Percentiles rank a stretch among this genome's conserved stretches.
Evolutionary conservation across 1,140 invertebrate species (phyloP).

Genomic region (Vollenhovia emeryi): DNA sequence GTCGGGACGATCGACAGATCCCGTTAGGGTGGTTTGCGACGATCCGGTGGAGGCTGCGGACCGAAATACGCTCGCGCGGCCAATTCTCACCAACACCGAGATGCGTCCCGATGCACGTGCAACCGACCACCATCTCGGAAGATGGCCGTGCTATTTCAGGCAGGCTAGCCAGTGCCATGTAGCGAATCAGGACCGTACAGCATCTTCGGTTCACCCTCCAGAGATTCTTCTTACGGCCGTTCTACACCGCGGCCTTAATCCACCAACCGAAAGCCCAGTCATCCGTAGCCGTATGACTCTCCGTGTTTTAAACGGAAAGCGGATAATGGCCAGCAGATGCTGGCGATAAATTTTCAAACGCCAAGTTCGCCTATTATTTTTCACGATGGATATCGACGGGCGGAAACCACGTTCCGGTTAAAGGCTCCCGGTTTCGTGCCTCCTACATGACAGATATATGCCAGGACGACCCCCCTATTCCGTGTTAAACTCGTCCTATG

Average conservation of each 20-base stretch:
- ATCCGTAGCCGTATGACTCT: too few species aligned
- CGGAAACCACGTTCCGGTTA: neutral
- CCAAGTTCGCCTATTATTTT: constrained; percentile 58
- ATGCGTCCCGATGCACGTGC: constrained; percentile 69
- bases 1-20: constrained; percentile 54
- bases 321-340: neutral
- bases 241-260: neutral
- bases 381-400: constrained; percentile 33
- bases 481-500: constrained; percentile 13
- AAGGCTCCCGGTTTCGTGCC: neutral
- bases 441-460: constrained; percentile 48
- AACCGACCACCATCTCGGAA: constrained; percentile 73
- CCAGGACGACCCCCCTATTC: constrained; percentile 49
- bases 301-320: neutral
- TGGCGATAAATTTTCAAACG: constrained; percentile 46
- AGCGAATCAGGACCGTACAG: constrained; percentile 75
- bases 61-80: constrained; percentile 81
- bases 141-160: constrained; percentile 82
- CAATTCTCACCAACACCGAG: constrained; percentile 76
- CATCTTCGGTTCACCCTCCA: constrained; percentile 65
- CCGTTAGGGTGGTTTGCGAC: constrained; percentile 72
- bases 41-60: constrained; percentile 78
- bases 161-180: constrained; percentile 78
- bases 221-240: neutral
- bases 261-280: neutral